These are phyloP conservation scores for Sarcophaga carnaria DNA, from an alignment of 2,888 invertebrate genomes.

Conservation along the genomic window DNA sequence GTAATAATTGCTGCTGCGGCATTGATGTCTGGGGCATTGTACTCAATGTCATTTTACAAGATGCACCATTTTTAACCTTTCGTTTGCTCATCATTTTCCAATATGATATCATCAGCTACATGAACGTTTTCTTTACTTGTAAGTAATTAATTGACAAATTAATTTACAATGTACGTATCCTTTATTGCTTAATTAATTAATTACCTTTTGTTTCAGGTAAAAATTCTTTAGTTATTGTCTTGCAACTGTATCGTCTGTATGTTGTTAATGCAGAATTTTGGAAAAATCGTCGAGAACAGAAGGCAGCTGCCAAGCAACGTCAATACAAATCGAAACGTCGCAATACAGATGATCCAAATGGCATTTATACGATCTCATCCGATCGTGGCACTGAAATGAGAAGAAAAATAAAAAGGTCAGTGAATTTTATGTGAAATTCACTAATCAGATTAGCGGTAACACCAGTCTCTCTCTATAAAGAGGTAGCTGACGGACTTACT, in stretches of 20 bases:
- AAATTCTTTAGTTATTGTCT: slow-evolving; percentile 92
- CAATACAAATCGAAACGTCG: slow-evolving; percentile 76
- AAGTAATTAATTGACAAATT: slow-evolving; percentile 84
- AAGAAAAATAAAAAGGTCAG: slow-evolving; percentile 77
- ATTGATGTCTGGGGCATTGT: slow-evolving; percentile 95
- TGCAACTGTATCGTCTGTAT: slow-evolving; percentile 92
- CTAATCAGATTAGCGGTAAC: too few species aligned
- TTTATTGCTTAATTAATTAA: neutral
- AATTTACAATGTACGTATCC: neutral
- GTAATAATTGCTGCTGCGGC: slow-evolving; percentile 88
- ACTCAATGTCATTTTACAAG: slow-evolving; percentile 92
- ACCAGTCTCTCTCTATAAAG: too few species aligned
- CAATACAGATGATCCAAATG: slow-evolving; percentile 80
- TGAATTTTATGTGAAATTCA: too few species aligned
- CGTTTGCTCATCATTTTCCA: slow-evolving; percentile 92
- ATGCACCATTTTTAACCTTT: slow-evolving; percentile 94
- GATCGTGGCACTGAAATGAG: slow-evolving; percentile 78
- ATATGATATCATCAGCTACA: slow-evolving; percentile 94
- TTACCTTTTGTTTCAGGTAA: slow-evolving; percentile 82
- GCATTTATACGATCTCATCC: slow-evolving; percentile 83
- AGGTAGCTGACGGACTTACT: too few species aligned
- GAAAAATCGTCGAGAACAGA: slow-evolving; percentile 80
- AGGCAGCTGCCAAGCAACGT: slow-evolving; percentile 74
- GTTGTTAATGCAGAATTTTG: slow-evolving; percentile 89
- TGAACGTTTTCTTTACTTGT: slow-evolving; percentile 98